These are phyloP conservation scores for Hyposmocoma kahamanoa DNA, from an alignment of 1,140 invertebrate genomes.

Conservation along the genomic window DNA sequence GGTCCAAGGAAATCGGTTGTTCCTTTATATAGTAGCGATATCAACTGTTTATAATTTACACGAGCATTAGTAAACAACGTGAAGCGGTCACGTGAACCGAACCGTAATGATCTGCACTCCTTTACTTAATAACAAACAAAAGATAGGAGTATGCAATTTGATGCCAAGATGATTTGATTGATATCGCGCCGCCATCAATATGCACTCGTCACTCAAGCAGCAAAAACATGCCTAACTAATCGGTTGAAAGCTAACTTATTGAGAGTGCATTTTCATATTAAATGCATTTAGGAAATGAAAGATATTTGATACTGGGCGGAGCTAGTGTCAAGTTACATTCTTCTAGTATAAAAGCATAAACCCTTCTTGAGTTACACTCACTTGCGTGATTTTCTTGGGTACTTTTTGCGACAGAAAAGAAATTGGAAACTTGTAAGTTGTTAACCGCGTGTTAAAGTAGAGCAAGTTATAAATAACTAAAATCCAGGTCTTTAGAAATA, in stretches of 20 bases:
- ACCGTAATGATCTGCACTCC: too few relatives aligned
- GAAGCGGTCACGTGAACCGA: constrained; percentile 5
- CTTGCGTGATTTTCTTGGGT: too few relatives aligned
- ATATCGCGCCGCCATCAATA: too few relatives aligned
- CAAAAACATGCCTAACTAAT: not conserved
- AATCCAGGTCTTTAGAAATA: constrained; percentile 9
- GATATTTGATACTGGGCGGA: constrained; percentile 32
- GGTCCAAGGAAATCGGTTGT: not conserved
- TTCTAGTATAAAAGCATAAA: constrained; percentile 60
- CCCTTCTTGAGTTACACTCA: constrained; percentile 50
- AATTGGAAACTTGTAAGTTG: too few relatives aligned
- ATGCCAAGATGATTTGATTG: too few relatives aligned
- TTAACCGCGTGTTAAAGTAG: not conserved
- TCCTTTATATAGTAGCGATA: constrained; percentile 4
- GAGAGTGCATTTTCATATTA: constrained; percentile 4
- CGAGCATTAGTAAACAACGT: constrained; percentile 28
- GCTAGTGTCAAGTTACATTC: constrained; percentile 56
- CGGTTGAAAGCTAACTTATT: not conserved
- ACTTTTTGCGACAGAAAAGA: too few relatives aligned
- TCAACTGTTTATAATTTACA: constrained; percentile 14
- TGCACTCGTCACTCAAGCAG: too few relatives aligned
- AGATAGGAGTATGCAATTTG: too few relatives aligned
- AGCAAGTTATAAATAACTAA: not conserved
- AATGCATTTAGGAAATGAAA: constrained; percentile 66
- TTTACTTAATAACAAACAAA: too few relatives aligned